Evolutionary conservation across 2,888 invertebrate genomes (phyloP), one percentile per base, ranked within the genome.

Genomic region (Leucoptera coffeella): DNA sequence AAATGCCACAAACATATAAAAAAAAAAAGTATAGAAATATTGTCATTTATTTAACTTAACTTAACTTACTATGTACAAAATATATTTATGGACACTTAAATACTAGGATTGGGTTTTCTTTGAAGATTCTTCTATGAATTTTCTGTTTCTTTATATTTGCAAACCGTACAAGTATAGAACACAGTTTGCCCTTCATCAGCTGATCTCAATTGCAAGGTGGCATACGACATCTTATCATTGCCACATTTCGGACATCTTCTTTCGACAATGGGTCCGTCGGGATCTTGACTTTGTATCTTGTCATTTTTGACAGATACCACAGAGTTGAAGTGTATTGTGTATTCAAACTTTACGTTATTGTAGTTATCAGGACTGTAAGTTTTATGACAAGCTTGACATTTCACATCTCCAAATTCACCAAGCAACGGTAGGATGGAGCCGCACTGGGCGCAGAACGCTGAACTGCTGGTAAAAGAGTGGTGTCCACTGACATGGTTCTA

Each of bases 141-240:
- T n/a, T n/a, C n/a, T n/a, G n/a, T n/a, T n/a, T n/a, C n/a, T n/a
- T n/a, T n/a, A n/a, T 72, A 84, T 83, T 83, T 85, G 83, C 97
- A 99, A 47, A 86, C 84, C 12, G 85, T 80, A 64, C 99, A 99
- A 2, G 93, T 93, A 47, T 92, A 99, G 62, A 99, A 97, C 3
- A 99, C 93, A 2, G 97, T 99, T 57, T 99, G 97, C 0, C 97
- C 97, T 80, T 99, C 99, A 78, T 99, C 97, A 11, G 96, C 97
- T 0, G 96, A 96, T 38, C 97, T 71, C 14, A 97, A 71, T 52
- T 99, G 97, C 27, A 94, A 58, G 0, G 97, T 96, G 4, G 93
- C 89, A 53, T 95, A 97, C 0, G 90, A 88, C 93, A 96, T 96
- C 47, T 84, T 82, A 20, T 90, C 85, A 47, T 92, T 80, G 2